Evolutionary conservation across 2,888 invertebrate genomes (phyloP), one percentile per base, ranked within the genome.

Genomic region (Lepidochrysops patricia): DNA sequence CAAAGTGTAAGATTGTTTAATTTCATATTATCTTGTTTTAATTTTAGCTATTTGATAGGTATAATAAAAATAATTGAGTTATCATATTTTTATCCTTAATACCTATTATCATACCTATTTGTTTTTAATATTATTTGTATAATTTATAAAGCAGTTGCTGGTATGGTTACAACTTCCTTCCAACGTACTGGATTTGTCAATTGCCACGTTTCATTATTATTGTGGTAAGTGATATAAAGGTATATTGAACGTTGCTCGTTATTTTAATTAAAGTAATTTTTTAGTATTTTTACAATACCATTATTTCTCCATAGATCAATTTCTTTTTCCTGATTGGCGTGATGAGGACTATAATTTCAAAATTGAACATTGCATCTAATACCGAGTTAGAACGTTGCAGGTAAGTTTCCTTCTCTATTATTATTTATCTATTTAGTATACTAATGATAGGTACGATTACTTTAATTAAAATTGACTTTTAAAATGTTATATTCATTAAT

Each of bases 151-250:
- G 35, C 73, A 92, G 92, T 62, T 94, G 96, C 74, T 96, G 96
- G 95, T 95, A 93, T 84, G 95, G 95, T 3, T 97, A 97, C 76
- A 96, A 96, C 75, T 92, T 96, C 66, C 91, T 93, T 5, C 81
- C 90, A 0, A 93, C 94, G 69, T 97, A 96, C 76, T 98, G 97
- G 97, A 95, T 98, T 66, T 84, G 97, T 26, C 97, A 98, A 80
- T 97, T 95, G 23, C 97, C 97, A 0, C 89, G 98, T 58, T 90
- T 95, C 62, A 91, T 91, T 1, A 93, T 97, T 23, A 93, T 98
- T 67, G 74, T 94, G 86, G 97, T 97, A 84, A 91, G 92, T 84
- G 19, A 13, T 6, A 4, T 58, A 9, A 27, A 57, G 26, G 29
- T n/a, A 29, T 15, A 37, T 13, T 12, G 4, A 25, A 15, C 7